phyloP scores from a whole-genome alignment of 2,797 vertebrate species.

The Sitta carolinensis region DNA sequence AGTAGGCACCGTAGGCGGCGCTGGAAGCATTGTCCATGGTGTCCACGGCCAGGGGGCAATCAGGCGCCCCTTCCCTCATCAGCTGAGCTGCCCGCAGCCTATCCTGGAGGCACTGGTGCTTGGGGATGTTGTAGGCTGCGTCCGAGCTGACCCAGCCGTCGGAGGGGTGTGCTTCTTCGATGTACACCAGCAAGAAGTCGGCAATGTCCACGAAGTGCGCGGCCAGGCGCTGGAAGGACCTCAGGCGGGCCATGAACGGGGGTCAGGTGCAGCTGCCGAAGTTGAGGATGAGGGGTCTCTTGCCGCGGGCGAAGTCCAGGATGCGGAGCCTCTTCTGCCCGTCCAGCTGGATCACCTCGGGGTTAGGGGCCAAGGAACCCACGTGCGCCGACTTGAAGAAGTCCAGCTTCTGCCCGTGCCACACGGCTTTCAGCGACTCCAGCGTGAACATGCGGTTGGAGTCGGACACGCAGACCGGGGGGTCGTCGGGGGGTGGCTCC shows the following conservation, averaged over 20 bases:
- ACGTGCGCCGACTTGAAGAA: slow-evolving; percentile 93
- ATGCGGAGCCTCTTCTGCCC: slow-evolving; percentile 82
- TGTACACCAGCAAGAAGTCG: slow-evolving; percentile 95
- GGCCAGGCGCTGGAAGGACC: slow-evolving; percentile 91
- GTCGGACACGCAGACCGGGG: slow-evolving; percentile 93
- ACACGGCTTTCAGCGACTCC: slow-evolving; percentile 94
- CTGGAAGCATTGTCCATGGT: slow-evolving; percentile 96
- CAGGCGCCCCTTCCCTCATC: slow-evolving; percentile 85
- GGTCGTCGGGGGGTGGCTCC: slow-evolving; percentile 86
- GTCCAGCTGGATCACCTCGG: slow-evolving; percentile 89
- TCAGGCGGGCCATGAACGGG: slow-evolving; percentile 96
- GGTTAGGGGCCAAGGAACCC: slow-evolving; percentile 89
- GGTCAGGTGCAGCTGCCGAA: slow-evolving; percentile 99
- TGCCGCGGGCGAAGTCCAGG: slow-evolving; percentile 88
- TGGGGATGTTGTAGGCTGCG: slow-evolving; percentile 92
- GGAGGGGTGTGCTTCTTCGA: slow-evolving; percentile 96
- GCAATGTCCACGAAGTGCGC: slow-evolving; percentile 90
- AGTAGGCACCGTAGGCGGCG: slow-evolving; percentile 96
- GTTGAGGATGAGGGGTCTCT: slow-evolving; percentile 92
- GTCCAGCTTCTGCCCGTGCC: slow-evolving; percentile 97
- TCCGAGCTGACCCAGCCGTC: slow-evolving; percentile 98
- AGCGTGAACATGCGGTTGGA: slow-evolving; percentile 94
- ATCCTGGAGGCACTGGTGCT: slow-evolving; percentile 94
- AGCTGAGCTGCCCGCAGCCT: slow-evolving; percentile 88
- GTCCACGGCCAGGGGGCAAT: slow-evolving; percentile 91